Base-by-base conservation (phyloP, 2,797 vertebrate species). In the Sebastes jordani region DNA sequence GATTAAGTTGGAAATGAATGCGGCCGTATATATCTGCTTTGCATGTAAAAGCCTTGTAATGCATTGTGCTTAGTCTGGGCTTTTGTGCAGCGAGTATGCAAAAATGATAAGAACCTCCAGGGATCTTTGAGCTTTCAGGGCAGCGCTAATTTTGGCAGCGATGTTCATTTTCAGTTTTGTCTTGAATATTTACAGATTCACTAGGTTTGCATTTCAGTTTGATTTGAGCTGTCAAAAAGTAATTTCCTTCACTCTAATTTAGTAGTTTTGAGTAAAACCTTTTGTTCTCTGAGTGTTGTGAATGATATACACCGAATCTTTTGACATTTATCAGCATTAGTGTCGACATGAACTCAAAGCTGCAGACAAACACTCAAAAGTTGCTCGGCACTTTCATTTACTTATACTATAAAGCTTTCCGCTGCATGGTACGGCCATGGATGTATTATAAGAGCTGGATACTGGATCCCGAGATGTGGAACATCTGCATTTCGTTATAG, bases 11-110 rank as follows among this genome's bases (percentile, higher is more conserved):
- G 74, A 88, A 84, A 69, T 54, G 9, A 85, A 84, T 22, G 68
- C 61, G 61, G 77, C 60, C 32, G 0, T 76, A 67, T 71, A 38
- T 27, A 62, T 86, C 71, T 70, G 69, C 76, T 83, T 84, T 84
- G 80, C 71, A 74, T 82, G 74, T 36, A 36, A 76, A 72, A 73
- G 65, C 64, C 42, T 73, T 18, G 64, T 75, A 55, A 76, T 38
- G 29, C n/a, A 27, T 76, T 74, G 73, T 84, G 92, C 88, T 86
- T 86, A 68, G 75, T 81, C 79, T 11, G 78, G 52, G 32, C 52
- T 88, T 91, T 84, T 84, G 58, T 77, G 74, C 55, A 74, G 67
- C 6, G 64, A 80, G 65, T 76, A 52, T 78, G 78, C 74, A 81
- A 79, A 25, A 76, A 81, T 29, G 7, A 74, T 7, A 49, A 56